Base-by-base conservation (phyloP, 2,888 invertebrate species). In the Lepidochrysops patricia region DNA sequence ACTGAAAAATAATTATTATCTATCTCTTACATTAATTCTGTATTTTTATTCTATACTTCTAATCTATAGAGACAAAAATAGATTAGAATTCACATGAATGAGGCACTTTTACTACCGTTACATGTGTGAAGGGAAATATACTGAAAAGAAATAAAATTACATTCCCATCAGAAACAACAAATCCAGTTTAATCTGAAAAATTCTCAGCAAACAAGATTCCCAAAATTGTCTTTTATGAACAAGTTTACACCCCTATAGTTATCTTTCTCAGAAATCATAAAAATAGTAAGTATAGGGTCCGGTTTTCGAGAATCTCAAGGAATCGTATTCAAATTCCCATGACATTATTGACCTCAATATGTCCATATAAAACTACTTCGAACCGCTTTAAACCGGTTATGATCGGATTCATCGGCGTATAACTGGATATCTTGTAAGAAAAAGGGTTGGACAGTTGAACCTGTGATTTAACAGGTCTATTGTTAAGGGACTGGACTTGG, bases 341-440 rank as follows among this genome's bases (percentile, higher is more conserved):
- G 67, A 65, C 68, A 63, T 62, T 57, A 59, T 26, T 65, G 58
- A 67, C 66, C 66, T 65, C 19, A 59, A 57, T 57, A 54, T 7
- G 52, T 54, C 27, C 52, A 15, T 19, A 23, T 54, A 54, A 43
- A 57, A 59, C 59, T 32, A 32, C 48, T 34, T 62, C 12, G n/a
- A 61, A 62, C 60, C 23, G 59, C 43, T 60, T 49, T 15, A 13
- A 57, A 35, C 60, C 50, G 29, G 58, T 60, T 50, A 3, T 15
- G 57, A 62, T 61, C 57, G 54, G 64, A 56, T 57, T 48, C n/a
- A 56, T 57, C 60, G 34, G 15, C 29, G 62, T 61, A 60, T 1
- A 59, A 59, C 35, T 19, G 52, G 52, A 37, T 54, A 7, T 54
- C 35, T 54, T 54, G 32, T 19, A 54, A 54, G 54, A 32, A 54